phyloP scores from a whole-genome alignment of 2,888 invertebrate species.

The Byasa hedistus region DNA sequence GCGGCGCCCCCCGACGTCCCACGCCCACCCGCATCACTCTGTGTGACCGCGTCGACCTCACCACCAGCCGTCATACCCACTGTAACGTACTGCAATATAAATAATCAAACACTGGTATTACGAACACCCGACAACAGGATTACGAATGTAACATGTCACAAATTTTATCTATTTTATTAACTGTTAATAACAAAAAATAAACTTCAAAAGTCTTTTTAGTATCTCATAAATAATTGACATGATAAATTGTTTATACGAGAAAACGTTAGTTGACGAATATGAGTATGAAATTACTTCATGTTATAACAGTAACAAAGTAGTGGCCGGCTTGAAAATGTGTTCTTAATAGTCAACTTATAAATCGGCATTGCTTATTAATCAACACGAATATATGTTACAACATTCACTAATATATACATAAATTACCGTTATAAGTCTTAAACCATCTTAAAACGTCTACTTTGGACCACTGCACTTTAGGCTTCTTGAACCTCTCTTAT shows the following conservation, averaged over 20 bases:
- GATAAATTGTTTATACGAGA: slow-evolving; percentile 10
- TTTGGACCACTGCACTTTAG: slow-evolving; percentile 13
- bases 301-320: background rate
- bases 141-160: background rate
- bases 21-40: slow-evolving; percentile 62
- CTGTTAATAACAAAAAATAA: background rate
- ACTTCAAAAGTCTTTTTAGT: background rate
- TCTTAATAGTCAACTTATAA: background rate
- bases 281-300: slow-evolving; percentile 1
- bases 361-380: slow-evolving; percentile 6
- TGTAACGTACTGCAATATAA: background rate
- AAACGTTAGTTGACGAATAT: background rate
- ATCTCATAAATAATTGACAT: slow-evolving; percentile 7
- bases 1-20: slow-evolving; percentile 49
- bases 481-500: slow-evolving; percentile 17
- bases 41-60: slow-evolving; percentile 55
- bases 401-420: background rate
- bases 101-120: background rate
- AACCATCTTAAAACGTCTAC: slow-evolving; percentile 13
- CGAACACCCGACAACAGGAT: background rate
- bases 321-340: background rate
- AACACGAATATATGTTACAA: background rate
- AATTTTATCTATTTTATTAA: background rate
- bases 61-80: slow-evolving; percentile 30
- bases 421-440: slow-evolving; percentile 15